Evolutionary conservation across 1,140 invertebrate species (phyloP), one percentile per base, ranked within the genome.

Genomic region (Globodera rostochiensis): DNA sequence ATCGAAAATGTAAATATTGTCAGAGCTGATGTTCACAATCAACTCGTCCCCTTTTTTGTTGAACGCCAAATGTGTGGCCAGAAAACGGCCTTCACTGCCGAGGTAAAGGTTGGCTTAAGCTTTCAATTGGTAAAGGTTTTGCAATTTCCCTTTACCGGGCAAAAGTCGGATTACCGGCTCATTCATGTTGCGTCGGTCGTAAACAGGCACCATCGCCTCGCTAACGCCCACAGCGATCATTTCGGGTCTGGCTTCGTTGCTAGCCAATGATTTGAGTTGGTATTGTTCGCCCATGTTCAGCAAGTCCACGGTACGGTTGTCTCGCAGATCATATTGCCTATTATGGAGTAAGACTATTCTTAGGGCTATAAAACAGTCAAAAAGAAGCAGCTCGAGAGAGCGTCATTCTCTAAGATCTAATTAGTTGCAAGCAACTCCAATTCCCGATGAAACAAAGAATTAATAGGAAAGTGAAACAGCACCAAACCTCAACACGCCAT

Each of bases 1-100:
- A 74, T 82, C 73, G 15, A 73, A 82, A 71, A 82, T 80, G 70
- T 82, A 82, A 60, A 82, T 82, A 25, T 82, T 80, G 45, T 82
- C 81, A 0, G 77, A 80, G 45, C 81, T 76, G 53, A 83, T 82
- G 64, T 82, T 82, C 15, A 67, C 79, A 13, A 82, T 50, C 13
- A 82, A 9, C 74, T 82, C 81, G 36, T 82, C 46, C 8, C 81
- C 81, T 6, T 5, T 45, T 66, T 80, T 71, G 73, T 75, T 82
- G 66, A 82, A 82, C 11, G 79, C 80, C 9, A 82, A 50, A 67
- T 70, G 79, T 25, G 81, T 82, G 49, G 73, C 19, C 25, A 82
- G 47, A 64, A 78, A 71, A 15, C 60, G 69, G 19, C 81, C 77
- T 19, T 82, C 81, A 46, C 11, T 45, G 25, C 75, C 46, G n/a